A percentile compares a stretch with the other conserved stretches of the same genome.
These are phyloP conservation scores for Xylocampa areola DNA, from an alignment of 2,888 invertebrate species.

Conservation along the genomic window DNA sequence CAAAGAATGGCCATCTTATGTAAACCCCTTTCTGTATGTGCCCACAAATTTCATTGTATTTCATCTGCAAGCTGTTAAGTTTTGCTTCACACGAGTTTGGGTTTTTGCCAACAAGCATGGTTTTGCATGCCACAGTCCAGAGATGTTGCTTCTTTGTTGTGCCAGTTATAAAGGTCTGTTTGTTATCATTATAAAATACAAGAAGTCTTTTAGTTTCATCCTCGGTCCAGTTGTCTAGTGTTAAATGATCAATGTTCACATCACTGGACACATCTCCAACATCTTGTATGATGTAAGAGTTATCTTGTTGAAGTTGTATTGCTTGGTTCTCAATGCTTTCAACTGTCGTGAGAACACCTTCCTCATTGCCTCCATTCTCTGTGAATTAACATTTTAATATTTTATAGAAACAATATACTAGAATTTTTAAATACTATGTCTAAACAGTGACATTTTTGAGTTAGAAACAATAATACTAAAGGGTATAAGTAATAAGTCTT, in stretches of 20 bases:
- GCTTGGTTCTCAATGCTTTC: slow-evolving; percentile 66
- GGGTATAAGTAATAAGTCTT: too few relatives aligned
- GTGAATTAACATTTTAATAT: slow-evolving; percentile 42
- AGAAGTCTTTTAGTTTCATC: slow-evolving; percentile 77
- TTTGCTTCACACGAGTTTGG: slow-evolving; percentile 74
- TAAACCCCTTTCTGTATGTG: slow-evolving; percentile 67
- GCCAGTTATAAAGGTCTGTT: slow-evolving; percentile 75
- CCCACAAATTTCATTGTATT: slow-evolving; percentile 68
- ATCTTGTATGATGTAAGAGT: slow-evolving; percentile 62
- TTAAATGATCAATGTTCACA: slow-evolving; percentile 25
- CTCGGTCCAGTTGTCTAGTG: slow-evolving; percentile 69
- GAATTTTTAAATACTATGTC: too few relatives aligned
- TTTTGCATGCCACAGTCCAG: slow-evolving; percentile 83
- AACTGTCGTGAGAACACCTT: slow-evolving; percentile 71
- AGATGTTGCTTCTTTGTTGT: slow-evolving; percentile 74
- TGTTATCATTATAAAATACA: slow-evolving; percentile 83
- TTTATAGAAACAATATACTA: too few relatives aligned
- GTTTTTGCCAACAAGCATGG: slow-evolving; percentile 77
- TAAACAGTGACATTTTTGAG: too few relatives aligned
- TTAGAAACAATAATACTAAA: too few relatives aligned
- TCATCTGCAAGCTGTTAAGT: slow-evolving; percentile 69
- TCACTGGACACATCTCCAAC: slow-evolving; percentile 40
- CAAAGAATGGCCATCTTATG: slow-evolving; percentile 73
- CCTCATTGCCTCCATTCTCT: slow-evolving; percentile 74
- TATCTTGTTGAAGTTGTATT: slow-evolving; percentile 62